Evolutionary conservation across 1,140 invertebrate genomes (phyloP), one percentile per base, ranked within the genome.

Genomic region (Pseudomyrmex dendroicus): DNA sequence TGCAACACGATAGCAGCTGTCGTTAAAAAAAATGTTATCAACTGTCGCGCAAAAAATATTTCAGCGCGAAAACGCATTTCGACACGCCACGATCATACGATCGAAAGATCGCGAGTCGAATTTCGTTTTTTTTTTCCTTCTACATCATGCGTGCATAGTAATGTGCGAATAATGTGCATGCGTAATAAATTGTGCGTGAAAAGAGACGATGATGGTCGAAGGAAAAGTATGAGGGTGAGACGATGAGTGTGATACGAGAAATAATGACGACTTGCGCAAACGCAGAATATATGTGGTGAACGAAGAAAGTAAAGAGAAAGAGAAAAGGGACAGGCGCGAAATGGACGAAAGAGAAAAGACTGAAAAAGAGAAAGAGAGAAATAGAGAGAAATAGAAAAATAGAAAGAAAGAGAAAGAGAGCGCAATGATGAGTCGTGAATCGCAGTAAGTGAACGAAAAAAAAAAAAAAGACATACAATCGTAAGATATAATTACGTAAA

Each of bases 401-500:
- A 85, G 25, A 83, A 1, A 85, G 22, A 80, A 20, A 88, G 50
- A 64, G 59, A 68, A 52, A 83, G 46, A 84, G 76, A 74, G 74
- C 66, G 76, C 84, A 83, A 84, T 85, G 73, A 88, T 86, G 85
- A 85, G 72, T 77, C 70, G 80, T 76, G 67, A 84, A 46, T 78
- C 73, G 77, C 73, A 74, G 80, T 59, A 86, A 82, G 73, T 76
- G 73, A 83, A 84, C 85, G 25, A 52, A 62, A 68, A 84, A 44
- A 20, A 44, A 20, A 20, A 82, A 82, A 10, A 87, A 82, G 66
- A 61, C 74, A 86, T 20, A 82, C 67, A 67, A 90, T 85, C 68
- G 87, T 89, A 85, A 86, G 88, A 90, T 86, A 88, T 90, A 86
- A 89, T 89, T 35, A 84, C 72, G 73, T 84, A 87, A 83, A 67